Percentiles rank a stretch among this genome's conserved stretches.
These are phyloP conservation scores for Crotalus horridus DNA, from an alignment of 2,113 vertebrate genomes.

Conservation along the genomic window DNA sequence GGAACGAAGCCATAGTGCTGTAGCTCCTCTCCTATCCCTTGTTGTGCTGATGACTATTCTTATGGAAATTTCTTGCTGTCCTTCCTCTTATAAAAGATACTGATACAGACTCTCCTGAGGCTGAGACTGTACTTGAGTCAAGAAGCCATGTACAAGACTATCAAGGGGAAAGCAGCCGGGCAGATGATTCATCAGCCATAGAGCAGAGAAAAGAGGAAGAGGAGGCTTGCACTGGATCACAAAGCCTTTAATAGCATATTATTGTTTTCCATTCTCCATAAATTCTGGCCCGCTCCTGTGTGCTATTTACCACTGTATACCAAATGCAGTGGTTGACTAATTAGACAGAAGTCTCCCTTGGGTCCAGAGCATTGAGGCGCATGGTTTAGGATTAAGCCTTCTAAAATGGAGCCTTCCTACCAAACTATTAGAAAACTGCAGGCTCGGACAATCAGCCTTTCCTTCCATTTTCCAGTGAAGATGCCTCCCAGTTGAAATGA, in stretches of 20 bases:
- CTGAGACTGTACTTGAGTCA: conserved; percentile 47
- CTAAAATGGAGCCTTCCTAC: background rate
- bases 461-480: background rate
- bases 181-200: conserved; percentile 6
- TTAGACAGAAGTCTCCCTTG: background rate
- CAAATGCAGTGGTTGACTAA: background rate
- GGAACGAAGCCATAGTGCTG: background rate
- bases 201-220: conserved; percentile 20
- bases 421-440: background rate
- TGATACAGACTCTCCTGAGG: background rate
- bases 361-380: background rate
- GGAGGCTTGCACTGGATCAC: background rate
- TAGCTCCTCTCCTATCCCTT: conserved; percentile 41
- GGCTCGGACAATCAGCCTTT: background rate
- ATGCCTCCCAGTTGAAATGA: background rate
- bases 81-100: conserved; percentile 38
- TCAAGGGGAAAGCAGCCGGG: background rate
- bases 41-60: conserved; percentile 36
- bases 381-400: background rate
- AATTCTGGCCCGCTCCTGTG: background rate
- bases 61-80: conserved; percentile 51
- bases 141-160: conserved; percentile 16
- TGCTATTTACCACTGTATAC: background rate
- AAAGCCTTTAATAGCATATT: background rate
- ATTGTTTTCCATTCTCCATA: background rate